Base-by-base conservation (phyloP, 2,888 invertebrate genomes). In the Aromia moschata region DNA sequence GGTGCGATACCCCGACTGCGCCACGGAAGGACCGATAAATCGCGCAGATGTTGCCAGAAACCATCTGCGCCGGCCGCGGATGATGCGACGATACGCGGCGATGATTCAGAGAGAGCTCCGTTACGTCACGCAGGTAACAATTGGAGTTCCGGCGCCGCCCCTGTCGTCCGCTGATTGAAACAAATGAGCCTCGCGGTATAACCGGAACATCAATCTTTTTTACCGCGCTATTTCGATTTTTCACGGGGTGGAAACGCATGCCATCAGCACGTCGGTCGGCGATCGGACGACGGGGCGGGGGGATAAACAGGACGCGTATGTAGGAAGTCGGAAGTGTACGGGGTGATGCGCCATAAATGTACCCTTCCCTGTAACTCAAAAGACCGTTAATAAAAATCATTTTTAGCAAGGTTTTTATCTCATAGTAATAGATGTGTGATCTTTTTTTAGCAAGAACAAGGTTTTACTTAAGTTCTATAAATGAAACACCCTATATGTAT, bases 161-260 rank as follows among this genome's bases (percentile, higher is more conserved):
- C 63, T 60, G 65, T 68, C 65, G 62, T 68, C 59, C 64, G 65
- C 61, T 68, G 68, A 68, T 68, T 65, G 59, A 68, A 62, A 68
- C 62, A 65, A 68, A 68, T 60, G 68, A 62, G 56, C 54, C 52
- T 14, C 56, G 58, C 57, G 49, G 60, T 44, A 45, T 53, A 45
- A 52, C 52, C 49, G 41, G 45, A 53, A 61, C 57, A 61, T 58
- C 51, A 58, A 61, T 58, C 55, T 58, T n/a, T n/a, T n/a, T 53
- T 46, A 52, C 43, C 18, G 51, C 30, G 55, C 31, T 30, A 33
- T 41, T 56, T 43, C 47, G 36, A 49, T 56, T 56, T 56, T 56
- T 43, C 52, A 58, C 25, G 57, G 52, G 45, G 51, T 31, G 51
- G 57, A 44, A 51, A 58, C 43, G 20, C 52, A 58, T 52, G 57